Evolutionary conservation across 35 echinoderm and acorn worm genomes (phyloP).

Genomic region (Lytechinus pictus): DNA sequence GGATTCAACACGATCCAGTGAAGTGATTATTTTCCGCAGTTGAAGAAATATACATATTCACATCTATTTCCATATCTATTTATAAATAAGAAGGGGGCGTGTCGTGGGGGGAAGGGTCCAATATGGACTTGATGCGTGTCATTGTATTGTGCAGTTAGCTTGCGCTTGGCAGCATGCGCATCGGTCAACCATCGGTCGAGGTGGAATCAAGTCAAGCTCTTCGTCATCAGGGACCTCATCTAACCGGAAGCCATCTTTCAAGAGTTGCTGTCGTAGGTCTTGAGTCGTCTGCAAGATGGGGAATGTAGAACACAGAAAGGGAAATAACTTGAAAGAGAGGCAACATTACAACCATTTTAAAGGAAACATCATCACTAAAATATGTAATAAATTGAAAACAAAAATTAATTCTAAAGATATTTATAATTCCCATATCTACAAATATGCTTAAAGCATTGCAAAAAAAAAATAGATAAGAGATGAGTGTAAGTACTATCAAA

Average conservation of each 20-base stretch:
- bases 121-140: conserved; percentile 59
- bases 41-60: conserved; percentile 20
- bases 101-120: conserved; percentile 5
- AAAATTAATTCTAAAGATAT: too few species aligned
- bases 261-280: conserved; percentile 93
- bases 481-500: too few species aligned
- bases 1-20: background rate
- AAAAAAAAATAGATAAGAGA: too few species aligned
- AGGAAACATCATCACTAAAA: too few species aligned
- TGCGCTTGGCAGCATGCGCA: conserved; percentile 95
- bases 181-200: conserved; percentile 86
- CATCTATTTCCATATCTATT: background rate
- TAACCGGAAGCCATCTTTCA: conserved; percentile 97
- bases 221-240: conserved; percentile 98
- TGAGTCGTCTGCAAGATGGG: conserved; percentile 75
- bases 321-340: background rate
- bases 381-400: too few species aligned
- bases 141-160: conserved; percentile 86
- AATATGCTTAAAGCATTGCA: too few species aligned
- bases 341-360: too few species aligned
- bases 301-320: background rate
- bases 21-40: background rate
- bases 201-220: conserved; percentile 95
- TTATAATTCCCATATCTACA: too few species aligned
- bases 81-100: background rate